Conservation (phyloP, 2,888 invertebrate genomes). For the Formica aserva region DNA sequence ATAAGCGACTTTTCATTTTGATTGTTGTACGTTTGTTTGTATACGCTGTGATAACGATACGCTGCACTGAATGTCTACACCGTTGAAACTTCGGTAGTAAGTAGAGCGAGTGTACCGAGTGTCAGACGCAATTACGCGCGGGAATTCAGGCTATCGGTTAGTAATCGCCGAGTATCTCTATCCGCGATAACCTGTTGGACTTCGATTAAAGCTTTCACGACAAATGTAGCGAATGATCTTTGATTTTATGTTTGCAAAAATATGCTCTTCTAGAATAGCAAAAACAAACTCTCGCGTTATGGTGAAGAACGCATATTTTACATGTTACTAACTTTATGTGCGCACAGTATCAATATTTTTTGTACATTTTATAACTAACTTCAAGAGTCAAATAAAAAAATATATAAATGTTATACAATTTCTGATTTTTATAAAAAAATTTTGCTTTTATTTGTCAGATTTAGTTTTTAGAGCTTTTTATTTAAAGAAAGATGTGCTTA, state of each 20-base stretch:
- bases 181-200: slow-evolving; percentile 69
- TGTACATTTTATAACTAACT: background rate
- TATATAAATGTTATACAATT: background rate
- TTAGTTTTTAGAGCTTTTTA: background rate
- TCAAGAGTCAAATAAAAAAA: background rate
- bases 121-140: slow-evolving; percentile 68
- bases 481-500: background rate
- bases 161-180: slow-evolving; percentile 67
- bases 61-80: background rate
- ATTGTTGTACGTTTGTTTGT: background rate
- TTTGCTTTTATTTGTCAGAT: background rate
- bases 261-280: background rate
- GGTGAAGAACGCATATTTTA: background rate
- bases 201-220: slow-evolving; percentile 57
- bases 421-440: background rate
- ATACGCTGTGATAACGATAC: background rate
- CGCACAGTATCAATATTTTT: background rate
- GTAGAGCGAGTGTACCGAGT: slow-evolving; percentile 62
- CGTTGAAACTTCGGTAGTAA: slow-evolving; percentile 52
- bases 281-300: background rate
- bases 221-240: slow-evolving; percentile 31
- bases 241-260: background rate
- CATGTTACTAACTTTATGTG: background rate
- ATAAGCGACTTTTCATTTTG: background rate
- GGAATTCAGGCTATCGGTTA: slow-evolving; percentile 52